phyloP scores from a whole-genome alignment of 2,888 invertebrate genomes.

The Ephialtes manifestator region DNA sequence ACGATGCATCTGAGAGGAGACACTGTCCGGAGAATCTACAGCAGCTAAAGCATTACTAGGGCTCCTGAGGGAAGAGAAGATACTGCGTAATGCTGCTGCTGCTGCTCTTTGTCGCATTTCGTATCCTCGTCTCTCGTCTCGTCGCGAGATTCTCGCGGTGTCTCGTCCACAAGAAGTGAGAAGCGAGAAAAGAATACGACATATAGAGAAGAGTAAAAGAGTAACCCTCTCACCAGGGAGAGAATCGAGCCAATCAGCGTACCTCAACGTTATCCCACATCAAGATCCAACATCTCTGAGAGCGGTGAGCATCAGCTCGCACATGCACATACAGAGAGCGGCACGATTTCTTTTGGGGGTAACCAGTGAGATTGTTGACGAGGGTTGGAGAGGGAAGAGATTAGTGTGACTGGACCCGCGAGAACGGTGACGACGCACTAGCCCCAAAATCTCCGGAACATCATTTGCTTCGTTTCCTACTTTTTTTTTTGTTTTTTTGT shows the following conservation, averaged over 20 bases:
- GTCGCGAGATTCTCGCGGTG: slow-evolving; percentile 7
- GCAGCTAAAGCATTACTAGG: slow-evolving; percentile 31
- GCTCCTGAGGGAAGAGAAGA: slow-evolving; percentile 39
- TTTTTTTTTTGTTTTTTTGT: slow-evolving; percentile 3
- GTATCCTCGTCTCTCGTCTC: slow-evolving; percentile 31
- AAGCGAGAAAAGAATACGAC: slow-evolving; percentile 4
- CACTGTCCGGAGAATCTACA: slow-evolving; percentile 20
- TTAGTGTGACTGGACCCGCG: slow-evolving; percentile 49
- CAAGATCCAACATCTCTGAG: slow-evolving; percentile 60
- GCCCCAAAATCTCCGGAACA: slow-evolving; percentile 51
- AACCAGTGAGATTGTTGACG: slow-evolving; percentile 22
- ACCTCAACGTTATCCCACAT: slow-evolving; percentile 68
- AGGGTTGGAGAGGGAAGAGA: slow-evolving; percentile 39
- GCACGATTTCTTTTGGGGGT: slow-evolving; percentile 51
- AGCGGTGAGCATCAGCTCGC: slow-evolving; percentile 27
- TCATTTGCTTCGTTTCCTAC: slow-evolving; percentile 25
- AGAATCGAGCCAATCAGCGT: slow-evolving; percentile 74
- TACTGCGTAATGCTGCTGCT: slow-evolving; percentile 7
- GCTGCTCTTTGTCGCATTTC: slow-evolving; percentile 45
- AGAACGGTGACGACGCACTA: slow-evolving; percentile 39
- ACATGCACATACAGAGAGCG: slow-evolving; percentile 18
- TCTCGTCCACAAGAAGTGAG: slow-evolving; percentile 33
- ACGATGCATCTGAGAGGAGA: slow-evolving; percentile 69
- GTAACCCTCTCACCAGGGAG: slow-evolving; percentile 19
- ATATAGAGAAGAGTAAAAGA: slow-evolving; percentile 2